Conservation (phyloP, 2,113 vertebrate species). For the Rhinolophus sinicus region DNA sequence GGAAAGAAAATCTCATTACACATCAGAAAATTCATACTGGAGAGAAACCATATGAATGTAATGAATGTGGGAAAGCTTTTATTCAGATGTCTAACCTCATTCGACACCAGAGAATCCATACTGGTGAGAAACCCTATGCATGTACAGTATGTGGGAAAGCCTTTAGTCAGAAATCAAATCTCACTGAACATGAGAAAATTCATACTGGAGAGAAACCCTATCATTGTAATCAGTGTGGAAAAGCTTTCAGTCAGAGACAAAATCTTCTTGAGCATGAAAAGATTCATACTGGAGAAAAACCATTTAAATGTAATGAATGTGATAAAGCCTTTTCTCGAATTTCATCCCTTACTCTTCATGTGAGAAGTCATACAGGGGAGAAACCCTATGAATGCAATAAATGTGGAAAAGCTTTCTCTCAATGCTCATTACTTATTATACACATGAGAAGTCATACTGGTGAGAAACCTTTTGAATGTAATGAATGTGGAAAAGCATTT, state of each 20-base stretch:
- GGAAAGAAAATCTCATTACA: conserved; percentile 74
- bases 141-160: conserved; percentile 80
- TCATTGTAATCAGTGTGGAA: conserved; percentile 80
- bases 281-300: conserved; percentile 82
- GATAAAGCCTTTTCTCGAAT: conserved; percentile 75
- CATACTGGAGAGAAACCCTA: conserved; percentile 82
- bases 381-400: conserved; percentile 77
- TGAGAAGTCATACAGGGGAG: conserved; percentile 80
- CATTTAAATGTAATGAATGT: conserved; percentile 81
- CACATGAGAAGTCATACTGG: conserved; percentile 81
- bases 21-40: conserved; percentile 81
- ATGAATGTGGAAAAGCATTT: conserved; percentile 77
- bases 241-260: conserved; percentile 81
- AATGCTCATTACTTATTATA: conserved; percentile 74
- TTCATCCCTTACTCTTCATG: conserved; percentile 78
- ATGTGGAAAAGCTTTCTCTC: conserved; percentile 80
- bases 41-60: conserved; percentile 80
- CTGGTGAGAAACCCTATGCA: conserved; percentile 78
- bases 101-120: conserved; percentile 80
- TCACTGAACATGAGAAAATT: conserved; percentile 80
- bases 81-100: conserved; percentile 78
- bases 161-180: conserved; percentile 81
- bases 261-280: conserved; percentile 81
- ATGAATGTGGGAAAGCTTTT: conserved; percentile 80
- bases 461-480: conserved; percentile 78